These are phyloP conservation scores for Caradrina kadenii DNA, from an alignment of 2,888 invertebrate genomes.

Conservation along the genomic window DNA sequence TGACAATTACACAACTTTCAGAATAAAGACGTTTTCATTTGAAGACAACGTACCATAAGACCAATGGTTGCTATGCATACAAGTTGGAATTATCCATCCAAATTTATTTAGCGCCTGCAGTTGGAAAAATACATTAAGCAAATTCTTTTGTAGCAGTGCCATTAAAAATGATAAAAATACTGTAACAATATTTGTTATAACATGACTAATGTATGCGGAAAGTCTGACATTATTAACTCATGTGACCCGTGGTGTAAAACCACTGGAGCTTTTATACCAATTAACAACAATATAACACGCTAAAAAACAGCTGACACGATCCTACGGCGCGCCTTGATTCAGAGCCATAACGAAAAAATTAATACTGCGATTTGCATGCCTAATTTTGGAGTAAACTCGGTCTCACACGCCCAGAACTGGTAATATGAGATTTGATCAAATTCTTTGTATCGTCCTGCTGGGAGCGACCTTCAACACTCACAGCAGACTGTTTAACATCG, in stretches of 20 bases:
- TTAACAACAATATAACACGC: slow-evolving; percentile 34
- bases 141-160: slow-evolving; percentile 19
- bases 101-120: slow-evolving; percentile 9
- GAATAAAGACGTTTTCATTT: not conserved
- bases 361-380: slow-evolving; percentile 35
- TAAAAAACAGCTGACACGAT: slow-evolving; percentile 45
- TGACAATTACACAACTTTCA: not conserved
- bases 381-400: slow-evolving; percentile 47
- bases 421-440: slow-evolving; percentile 64
- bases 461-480: slow-evolving; percentile 54
- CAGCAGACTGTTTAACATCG: slow-evolving; percentile 65
- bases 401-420: slow-evolving; percentile 48
- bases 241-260: slow-evolving; percentile 31
- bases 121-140: slow-evolving; percentile 24
- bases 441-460: slow-evolving; percentile 57
- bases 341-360: slow-evolving; percentile 35
- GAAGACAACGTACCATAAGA: not conserved
- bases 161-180: slow-evolving; percentile 31
- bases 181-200: slow-evolving; percentile 11
- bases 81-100: slow-evolving; percentile 7
- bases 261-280: slow-evolving; percentile 19
- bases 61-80: slow-evolving; percentile 4
- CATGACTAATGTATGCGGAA: slow-evolving; percentile 30
- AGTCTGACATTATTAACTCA: slow-evolving; percentile 38
- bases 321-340: slow-evolving; percentile 24